Conservation (phyloP, 2,113 vertebrate genomes). For the Lontra canadensis region DNA sequence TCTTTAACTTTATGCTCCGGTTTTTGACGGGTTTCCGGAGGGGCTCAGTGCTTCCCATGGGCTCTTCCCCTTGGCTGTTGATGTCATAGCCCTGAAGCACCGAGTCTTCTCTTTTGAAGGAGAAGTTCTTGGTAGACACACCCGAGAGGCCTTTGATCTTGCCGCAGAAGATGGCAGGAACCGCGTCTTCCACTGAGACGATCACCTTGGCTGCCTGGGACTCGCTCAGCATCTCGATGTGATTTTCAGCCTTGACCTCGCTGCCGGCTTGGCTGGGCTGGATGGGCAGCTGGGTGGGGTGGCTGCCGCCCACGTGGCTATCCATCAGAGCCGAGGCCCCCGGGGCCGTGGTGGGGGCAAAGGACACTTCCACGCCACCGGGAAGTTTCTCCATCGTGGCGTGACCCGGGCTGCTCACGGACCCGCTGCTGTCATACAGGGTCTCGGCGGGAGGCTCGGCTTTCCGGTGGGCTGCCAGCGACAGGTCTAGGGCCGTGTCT, state of each 20-base stretch:
- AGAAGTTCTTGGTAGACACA: constrained; percentile 99
- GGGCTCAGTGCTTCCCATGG: constrained; percentile 86
- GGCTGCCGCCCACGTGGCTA: constrained; percentile 85
- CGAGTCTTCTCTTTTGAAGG: constrained; percentile 95
- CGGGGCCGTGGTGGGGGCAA: constrained; percentile 72
- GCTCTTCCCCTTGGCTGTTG: constrained; percentile 88
- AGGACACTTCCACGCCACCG: constrained; percentile 70
- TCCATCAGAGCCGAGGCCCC: constrained; percentile 81
- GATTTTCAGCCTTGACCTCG: constrained; percentile 88
- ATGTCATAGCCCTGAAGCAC: constrained; percentile 91
- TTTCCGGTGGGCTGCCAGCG: constrained; percentile 89
- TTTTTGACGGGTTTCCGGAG: constrained; percentile 94
- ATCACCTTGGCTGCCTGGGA: constrained; percentile 98
- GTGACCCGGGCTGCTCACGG: constrained; percentile 72
- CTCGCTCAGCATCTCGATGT: constrained; percentile 92
- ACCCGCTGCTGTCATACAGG: constrained; percentile 46
- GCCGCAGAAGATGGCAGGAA: constrained; percentile 96
- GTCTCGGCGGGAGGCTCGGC: constrained; percentile 66
- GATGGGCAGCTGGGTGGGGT: constrained; percentile 87
- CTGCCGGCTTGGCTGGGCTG: constrained; percentile 79
- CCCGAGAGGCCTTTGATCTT: constrained; percentile 97
- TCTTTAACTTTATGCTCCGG: constrained; percentile 98
- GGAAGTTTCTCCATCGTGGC: constrained; percentile 73
- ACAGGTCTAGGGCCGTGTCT: constrained; percentile 93
- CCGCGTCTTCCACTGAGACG: constrained; percentile 96